phyloP scores from a whole-genome alignment of 2,797 vertebrate genomes.

The Acomys russatus region DNA sequence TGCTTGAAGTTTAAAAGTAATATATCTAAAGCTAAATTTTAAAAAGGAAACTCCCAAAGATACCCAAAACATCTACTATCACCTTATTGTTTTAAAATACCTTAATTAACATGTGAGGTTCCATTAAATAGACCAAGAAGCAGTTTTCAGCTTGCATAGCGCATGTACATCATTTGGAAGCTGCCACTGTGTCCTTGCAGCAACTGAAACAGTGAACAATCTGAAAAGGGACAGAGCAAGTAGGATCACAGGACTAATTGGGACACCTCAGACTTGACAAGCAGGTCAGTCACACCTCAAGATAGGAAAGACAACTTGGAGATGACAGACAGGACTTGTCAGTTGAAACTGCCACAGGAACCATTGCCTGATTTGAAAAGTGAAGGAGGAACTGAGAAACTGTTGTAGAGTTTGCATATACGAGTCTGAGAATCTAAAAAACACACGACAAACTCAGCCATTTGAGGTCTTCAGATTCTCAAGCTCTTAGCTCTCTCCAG shows the following conservation, averaged over 20 bases:
- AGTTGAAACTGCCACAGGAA: not conserved
- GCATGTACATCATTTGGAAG: not conserved
- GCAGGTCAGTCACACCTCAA: not conserved
- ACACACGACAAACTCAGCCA: fast-evolving
- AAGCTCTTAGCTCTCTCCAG: not conserved
- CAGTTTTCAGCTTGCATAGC: not conserved
- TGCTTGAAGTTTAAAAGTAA: conserved; percentile 5
- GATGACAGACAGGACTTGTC: not conserved
- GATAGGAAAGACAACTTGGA: not conserved
- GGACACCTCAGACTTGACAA: not conserved
- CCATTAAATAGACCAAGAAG: not conserved
- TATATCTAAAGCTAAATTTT: not conserved
- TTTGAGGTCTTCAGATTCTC: not conserved
- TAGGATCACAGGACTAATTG: not conserved
- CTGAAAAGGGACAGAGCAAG: not conserved
- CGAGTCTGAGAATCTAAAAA: not conserved
- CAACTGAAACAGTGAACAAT: not conserved
- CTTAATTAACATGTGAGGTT: not conserved
- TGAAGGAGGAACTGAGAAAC: not conserved
- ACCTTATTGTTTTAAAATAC: not conserved
- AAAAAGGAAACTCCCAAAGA: not conserved
- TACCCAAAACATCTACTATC: not conserved
- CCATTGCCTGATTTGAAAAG: not conserved
- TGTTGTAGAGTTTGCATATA: not conserved
- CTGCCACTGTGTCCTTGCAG: not conserved